Evolutionary conservation across 2,113 vertebrate genomes (phyloP).

Genomic region (Syngnathus typhle): DNA sequence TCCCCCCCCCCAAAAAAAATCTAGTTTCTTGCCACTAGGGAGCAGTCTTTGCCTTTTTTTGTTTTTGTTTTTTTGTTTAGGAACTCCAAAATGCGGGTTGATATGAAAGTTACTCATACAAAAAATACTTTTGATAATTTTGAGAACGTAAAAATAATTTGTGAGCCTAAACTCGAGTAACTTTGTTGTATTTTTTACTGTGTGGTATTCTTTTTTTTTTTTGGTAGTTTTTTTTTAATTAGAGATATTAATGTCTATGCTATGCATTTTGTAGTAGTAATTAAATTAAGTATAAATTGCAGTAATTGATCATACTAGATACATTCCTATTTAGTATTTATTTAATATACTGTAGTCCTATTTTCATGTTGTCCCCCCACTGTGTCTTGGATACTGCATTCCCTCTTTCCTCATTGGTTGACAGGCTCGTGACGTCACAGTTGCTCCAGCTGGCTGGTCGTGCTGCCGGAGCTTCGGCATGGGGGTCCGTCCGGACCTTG

Average conservation of each 20-base stretch:
- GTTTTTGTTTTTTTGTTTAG: background rate
- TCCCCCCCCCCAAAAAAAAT: background rate
- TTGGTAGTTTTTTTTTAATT: too few species aligned
- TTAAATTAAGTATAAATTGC: background rate
- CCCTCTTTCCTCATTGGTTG: constrained; percentile 40
- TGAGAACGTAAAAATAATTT: background rate
- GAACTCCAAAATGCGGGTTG: background rate
- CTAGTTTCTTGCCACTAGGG: constrained; percentile 29
- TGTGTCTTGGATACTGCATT: constrained; percentile 22
- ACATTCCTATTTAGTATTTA: background rate
- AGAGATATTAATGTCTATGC: too few species aligned
- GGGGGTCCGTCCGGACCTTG: constrained; percentile 21
- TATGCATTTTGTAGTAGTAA: background rate
- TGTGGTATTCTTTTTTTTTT: too few species aligned
- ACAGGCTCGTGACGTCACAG: constrained; percentile 27
- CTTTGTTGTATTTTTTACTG: background rate
- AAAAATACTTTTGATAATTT: background rate
- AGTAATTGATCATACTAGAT: background rate
- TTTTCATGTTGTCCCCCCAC: background rate
- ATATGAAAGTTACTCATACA: background rate
- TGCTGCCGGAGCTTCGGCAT: constrained; percentile 24
- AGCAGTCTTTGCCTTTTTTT: constrained; percentile 11
- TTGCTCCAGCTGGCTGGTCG: constrained; percentile 3
- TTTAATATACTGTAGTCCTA: background rate
- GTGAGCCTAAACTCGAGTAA: background rate